Conservation (phyloP, 2,888 invertebrate genomes). For the Belgica antarctica region DNA sequence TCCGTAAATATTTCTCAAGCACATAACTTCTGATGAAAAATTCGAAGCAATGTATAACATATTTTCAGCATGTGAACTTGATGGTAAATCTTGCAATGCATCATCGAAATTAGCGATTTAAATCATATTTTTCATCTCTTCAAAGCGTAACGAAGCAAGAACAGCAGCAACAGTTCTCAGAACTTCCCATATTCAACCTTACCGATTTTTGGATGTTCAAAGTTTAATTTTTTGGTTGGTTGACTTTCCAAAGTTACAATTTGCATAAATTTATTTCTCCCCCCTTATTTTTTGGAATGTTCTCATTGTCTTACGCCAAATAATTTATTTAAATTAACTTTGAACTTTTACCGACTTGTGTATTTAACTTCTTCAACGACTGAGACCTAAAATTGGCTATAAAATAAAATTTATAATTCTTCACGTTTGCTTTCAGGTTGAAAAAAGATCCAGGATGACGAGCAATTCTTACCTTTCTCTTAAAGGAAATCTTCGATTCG, state of each 20-base stretch:
- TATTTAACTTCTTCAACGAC: constrained; percentile 18
- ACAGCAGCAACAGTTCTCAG: not conserved
- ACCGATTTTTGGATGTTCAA: not conserved
- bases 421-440: not conserved
- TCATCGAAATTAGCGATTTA: constrained; percentile 42
- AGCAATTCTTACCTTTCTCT: not conserved
- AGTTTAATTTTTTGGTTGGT: constrained; percentile 41
- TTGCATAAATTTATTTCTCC: constrained; percentile 35
- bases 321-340: constrained; percentile 41
- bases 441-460: constrained; percentile 24
- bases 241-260: constrained; percentile 42
- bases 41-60: not conserved
- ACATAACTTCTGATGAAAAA: constrained; percentile 9
- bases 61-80: constrained; percentile 1
- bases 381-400: constrained; percentile 1
- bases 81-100: constrained; percentile 27
- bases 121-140: constrained; percentile 35
- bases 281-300: not conserved
- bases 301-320: constrained; percentile 25
- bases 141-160: constrained; percentile 19
- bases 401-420: constrained; percentile 9
- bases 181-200: not conserved
- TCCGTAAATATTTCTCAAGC: not conserved
- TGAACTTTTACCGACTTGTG: constrained; percentile 37
- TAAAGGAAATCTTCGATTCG: not conserved